Evolutionary conservation across 35 echinoderm and acorn worm genomes (phyloP).

Genomic region (Patiria miniata): DNA sequence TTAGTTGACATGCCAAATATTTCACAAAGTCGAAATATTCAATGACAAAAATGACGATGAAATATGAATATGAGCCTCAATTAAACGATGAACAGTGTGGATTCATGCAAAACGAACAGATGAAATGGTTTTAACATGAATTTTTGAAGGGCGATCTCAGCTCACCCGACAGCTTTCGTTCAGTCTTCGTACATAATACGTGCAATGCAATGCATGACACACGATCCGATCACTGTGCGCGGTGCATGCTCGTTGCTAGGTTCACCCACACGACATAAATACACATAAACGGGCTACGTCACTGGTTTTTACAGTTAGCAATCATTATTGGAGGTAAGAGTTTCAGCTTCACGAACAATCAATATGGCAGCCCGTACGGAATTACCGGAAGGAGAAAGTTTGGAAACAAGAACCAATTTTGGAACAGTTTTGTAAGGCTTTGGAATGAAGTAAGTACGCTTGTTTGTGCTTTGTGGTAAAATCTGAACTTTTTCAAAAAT

Average conservation of each 20-base stretch:
- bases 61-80: not conserved
- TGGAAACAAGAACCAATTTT: too few relatives aligned
- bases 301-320: not conserved
- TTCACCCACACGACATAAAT: conserved; percentile 24
- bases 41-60: not conserved
- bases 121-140: conserved; percentile 21
- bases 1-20: conserved; percentile 31
- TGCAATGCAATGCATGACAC: not conserved
- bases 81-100: not conserved
- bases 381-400: too few relatives aligned
- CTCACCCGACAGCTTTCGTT: not conserved
- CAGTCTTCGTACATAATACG: not conserved
- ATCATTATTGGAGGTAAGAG: not conserved
- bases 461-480: too few relatives aligned
- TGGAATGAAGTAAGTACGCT: too few relatives aligned
- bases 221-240: too few relatives aligned
- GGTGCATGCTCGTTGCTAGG: conserved; percentile 27
- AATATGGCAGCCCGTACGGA: not conserved
- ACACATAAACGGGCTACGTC: conserved; percentile 19
- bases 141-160: conserved; percentile 8
- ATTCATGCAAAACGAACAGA: conserved; percentile 16
- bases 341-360: not conserved
- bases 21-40: conserved; percentile 23
- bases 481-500: too few relatives aligned
- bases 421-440: too few relatives aligned